These are phyloP conservation scores for Sinopyrophorus schimmeli DNA, from an alignment of 2,888 invertebrate species.

Conservation along the genomic window DNA sequence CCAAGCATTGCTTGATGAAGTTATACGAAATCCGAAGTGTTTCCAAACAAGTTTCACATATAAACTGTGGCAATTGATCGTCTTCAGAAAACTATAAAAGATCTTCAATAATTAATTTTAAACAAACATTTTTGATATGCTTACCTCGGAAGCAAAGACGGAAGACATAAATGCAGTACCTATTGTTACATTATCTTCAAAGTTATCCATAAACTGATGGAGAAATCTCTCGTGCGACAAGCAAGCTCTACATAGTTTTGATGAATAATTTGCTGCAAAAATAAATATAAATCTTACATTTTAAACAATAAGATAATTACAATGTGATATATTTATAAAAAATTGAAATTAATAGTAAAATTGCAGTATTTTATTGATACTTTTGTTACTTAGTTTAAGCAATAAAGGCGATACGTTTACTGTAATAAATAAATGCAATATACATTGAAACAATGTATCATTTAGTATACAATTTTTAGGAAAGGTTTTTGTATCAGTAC, in stretches of 20 bases:
- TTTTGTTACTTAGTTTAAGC: too few relatives aligned
- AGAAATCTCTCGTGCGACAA: conserved; percentile 8
- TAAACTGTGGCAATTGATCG: conserved; percentile 44
- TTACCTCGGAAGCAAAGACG: conserved; percentile 40
- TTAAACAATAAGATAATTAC: too few relatives aligned
- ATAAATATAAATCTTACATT: too few relatives aligned
- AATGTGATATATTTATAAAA: too few relatives aligned
- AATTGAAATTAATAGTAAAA: too few relatives aligned
- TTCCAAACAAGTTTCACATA: conserved; percentile 44
- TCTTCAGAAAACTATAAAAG: conserved; percentile 38
- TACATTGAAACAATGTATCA: too few relatives aligned
- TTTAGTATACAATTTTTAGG: too few relatives aligned
- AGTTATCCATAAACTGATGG: conserved; percentile 8
- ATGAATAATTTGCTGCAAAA: too few relatives aligned
- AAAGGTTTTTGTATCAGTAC: too few relatives aligned
- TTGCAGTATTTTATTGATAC: too few relatives aligned
- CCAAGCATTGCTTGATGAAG: conserved; percentile 43
- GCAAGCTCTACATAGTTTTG: conserved; percentile 18
- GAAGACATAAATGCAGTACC: conserved; percentile 38
- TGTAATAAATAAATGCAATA: too few relatives aligned
- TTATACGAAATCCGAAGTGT: conserved; percentile 41
- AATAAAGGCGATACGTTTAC: too few relatives aligned
- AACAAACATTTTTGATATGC: neutral
- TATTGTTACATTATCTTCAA: conserved; percentile 21
- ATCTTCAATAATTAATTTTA: neutral